phyloP scores from a whole-genome alignment of 2,113 vertebrate genomes.

The Labeo rohita region DNA sequence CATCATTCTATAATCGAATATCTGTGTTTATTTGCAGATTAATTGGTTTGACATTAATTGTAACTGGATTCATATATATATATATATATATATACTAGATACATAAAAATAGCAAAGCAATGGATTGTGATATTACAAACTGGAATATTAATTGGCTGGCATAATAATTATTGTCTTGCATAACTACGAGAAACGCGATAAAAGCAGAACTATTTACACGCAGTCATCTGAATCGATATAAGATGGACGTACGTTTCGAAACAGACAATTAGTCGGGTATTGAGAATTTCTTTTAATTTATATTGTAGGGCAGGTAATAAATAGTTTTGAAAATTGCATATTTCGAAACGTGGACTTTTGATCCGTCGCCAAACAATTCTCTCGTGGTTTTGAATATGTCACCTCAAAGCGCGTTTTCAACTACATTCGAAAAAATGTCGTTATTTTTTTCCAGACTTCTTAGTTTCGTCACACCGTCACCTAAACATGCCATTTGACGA shows the following conservation, averaged over 20 bases:
- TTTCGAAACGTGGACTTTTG: neutral
- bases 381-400: neutral
- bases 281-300: neutral
- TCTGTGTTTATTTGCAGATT: neutral
- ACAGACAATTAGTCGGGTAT: neutral
- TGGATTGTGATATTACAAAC: neutral
- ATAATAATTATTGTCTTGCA: neutral
- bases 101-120: neutral
- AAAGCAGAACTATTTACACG: neutral
- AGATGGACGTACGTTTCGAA: neutral
- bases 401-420: neutral
- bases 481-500: neutral
- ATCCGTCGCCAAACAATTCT: conserved; percentile 1
- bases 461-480: neutral
- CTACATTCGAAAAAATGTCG: neutral
- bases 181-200: neutral
- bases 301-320: neutral
- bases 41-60: neutral
- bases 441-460: neutral
- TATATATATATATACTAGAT: neutral
- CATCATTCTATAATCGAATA: neutral
- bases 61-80: neutral
- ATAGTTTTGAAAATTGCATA: neutral
- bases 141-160: neutral
- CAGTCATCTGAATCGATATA: neutral